These are phyloP conservation scores for Cyprinodon tularosa DNA, from an alignment of 2,113 vertebrate genomes.

Conservation along the genomic window DNA sequence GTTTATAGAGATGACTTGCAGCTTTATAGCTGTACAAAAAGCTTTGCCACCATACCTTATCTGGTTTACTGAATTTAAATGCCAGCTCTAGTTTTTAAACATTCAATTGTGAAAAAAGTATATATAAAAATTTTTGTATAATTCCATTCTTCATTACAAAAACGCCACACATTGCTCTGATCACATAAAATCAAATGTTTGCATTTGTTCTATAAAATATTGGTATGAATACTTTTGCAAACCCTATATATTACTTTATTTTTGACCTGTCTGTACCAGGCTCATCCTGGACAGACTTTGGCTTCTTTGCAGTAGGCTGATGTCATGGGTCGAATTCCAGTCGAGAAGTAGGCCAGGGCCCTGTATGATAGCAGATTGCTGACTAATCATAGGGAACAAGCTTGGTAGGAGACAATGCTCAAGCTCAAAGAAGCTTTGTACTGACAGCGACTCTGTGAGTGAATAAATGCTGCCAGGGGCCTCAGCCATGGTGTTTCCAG, in stretches of 20 bases:
- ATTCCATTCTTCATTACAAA: no score
- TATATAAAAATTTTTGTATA: no score
- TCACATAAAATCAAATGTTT: background rate
- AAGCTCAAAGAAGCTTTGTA: constrained; percentile 76
- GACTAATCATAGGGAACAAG: constrained; percentile 79
- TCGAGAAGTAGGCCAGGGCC: constrained; percentile 76
- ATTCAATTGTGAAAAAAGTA: no score
- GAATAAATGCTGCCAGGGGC: constrained; percentile 44
- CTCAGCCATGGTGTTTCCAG: constrained; percentile 21
- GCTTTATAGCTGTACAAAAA: no score
- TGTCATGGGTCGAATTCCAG: constrained; percentile 85
- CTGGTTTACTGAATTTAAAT: no score
- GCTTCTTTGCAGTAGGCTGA: constrained; percentile 75
- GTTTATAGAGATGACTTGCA: no score
- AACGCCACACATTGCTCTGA: no score
- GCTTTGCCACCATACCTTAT: no score
- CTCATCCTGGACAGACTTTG: constrained; percentile 72
- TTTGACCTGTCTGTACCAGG: constrained; percentile 69
- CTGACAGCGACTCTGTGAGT: constrained; percentile 47
- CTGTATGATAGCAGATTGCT: constrained; percentile 79
- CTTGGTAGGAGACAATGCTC: constrained; percentile 60
- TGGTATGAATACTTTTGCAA: background rate
- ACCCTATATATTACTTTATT: background rate
- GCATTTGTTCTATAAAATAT: background rate
- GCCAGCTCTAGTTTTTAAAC: no score